Conservation (phyloP, 2,888 invertebrate genomes). For the Oithona nana region DNA sequence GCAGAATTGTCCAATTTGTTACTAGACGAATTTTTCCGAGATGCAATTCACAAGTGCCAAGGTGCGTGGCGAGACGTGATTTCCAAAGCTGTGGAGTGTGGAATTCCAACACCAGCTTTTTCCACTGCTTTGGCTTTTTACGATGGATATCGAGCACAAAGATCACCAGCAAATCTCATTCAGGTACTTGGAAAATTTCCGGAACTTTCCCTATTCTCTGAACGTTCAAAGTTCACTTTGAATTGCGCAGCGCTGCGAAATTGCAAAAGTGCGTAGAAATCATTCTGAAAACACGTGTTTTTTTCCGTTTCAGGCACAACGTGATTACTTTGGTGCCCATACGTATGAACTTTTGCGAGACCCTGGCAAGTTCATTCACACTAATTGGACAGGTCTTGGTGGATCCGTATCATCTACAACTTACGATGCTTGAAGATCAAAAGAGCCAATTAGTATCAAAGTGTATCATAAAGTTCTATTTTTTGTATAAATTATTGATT, state of each 20-base stretch:
- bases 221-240: too few species aligned
- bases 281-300: too few species aligned
- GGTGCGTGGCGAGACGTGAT: constrained; percentile 53
- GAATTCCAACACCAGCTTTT: constrained; percentile 85
- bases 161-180: constrained; percentile 80
- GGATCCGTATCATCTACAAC: constrained; percentile 87
- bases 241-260: too few species aligned
- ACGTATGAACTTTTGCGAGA: constrained; percentile 74
- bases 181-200: constrained; percentile 38
- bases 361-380: constrained; percentile 80
- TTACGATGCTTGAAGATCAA: constrained; percentile 45
- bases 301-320: constrained; percentile 50
- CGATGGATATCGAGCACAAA: constrained; percentile 73
- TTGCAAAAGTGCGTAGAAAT: too few species aligned
- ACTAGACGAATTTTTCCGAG: constrained; percentile 77
- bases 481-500: too few species aligned
- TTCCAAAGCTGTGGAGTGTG: constrained; percentile 39
- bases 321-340: constrained; percentile 97
- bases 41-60: constrained; percentile 61
- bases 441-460: too few species aligned
- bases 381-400: constrained; percentile 98
- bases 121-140: constrained; percentile 88
- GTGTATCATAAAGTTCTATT: too few species aligned
- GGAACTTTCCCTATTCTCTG: not conserved
- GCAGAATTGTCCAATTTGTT: constrained; percentile 66